These are phyloP conservation scores for Nephrotoma guestfalica DNA, from an alignment of 2,888 invertebrate species.

Conservation along the genomic window DNA sequence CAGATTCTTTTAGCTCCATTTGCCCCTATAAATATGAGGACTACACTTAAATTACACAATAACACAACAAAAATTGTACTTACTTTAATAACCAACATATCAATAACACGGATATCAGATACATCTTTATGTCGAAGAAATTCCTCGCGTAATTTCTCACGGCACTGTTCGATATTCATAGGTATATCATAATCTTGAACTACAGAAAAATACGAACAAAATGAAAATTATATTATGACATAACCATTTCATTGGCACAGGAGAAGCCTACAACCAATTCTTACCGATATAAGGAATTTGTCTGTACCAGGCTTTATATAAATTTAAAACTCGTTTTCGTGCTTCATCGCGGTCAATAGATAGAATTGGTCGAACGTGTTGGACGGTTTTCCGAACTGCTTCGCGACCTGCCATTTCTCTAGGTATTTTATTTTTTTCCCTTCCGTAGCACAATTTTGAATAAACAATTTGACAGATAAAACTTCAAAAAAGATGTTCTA, in stretches of 20 bases:
- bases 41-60: conserved; percentile 1
- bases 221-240: conserved; percentile 10
- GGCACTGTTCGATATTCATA: conserved; percentile 50
- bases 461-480: neutral
- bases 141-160: conserved; percentile 58
- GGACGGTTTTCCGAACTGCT: conserved; percentile 36
- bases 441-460: neutral
- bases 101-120: conserved; percentile 75
- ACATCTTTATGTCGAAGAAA: conserved; percentile 65
- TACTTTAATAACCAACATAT: conserved; percentile 86
- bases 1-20: conserved; percentile 84
- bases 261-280: neutral
- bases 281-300: conserved; percentile 78
- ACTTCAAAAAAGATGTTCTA: neutral
- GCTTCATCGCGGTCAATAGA: conserved; percentile 68
- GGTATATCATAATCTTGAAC: conserved; percentile 76
- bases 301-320: conserved; percentile 91
- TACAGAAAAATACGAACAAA: conserved; percentile 32
- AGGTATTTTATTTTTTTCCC: neutral
- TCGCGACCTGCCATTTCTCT: conserved; percentile 21
- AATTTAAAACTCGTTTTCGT: conserved; percentile 61
- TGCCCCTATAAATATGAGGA: conserved; percentile 53
- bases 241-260: conserved; percentile 2
- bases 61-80: conserved; percentile 11
- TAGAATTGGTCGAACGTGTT: conserved; percentile 73